Evolutionary conservation across 1,140 invertebrate species (phyloP), one percentile per base, ranked within the genome.

Genomic region (Colletes gigas): DNA sequence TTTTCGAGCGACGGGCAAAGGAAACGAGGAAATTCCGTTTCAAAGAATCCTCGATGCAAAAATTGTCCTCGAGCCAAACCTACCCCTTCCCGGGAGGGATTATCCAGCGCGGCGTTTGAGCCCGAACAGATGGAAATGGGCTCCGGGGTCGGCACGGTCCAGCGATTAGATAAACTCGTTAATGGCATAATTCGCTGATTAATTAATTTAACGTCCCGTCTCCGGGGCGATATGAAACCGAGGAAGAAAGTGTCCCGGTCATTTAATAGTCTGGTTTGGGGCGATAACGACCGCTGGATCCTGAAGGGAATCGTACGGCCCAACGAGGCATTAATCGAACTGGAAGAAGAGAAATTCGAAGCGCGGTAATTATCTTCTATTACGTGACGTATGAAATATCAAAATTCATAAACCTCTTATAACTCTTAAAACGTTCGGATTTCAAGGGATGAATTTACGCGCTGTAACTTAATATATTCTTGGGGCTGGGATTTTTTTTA

Each of bases 121-220:
- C 12, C n/a, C 15, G 52, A 44, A 72, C 59, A 65, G 50, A 72
- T 72, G 75, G 60, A 73, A 65, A 52, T 74, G 70, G 74, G 68
- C 50, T 65, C 17, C 9, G 21, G 4, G 47, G n/a, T 4, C 10
- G 19, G 50, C 14, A 67, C 39, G 67, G 59, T 71, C n/a, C 21
- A 55, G 14, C 68, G 59, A 78, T 71, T 78, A 71, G 67, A 78
- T 54, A 78, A 78, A 71, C 76, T 65, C 69, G 60, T 78, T 78
- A 73, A 73, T 78, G 39, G 50, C 30, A 55, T 72, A 73, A 78
- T 78, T 78, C 75, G 75, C 30, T 57, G 70, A 79, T 79, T 79
- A 66, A 73, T 79, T 79, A 73, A 79, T 79, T 57, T 73, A 66
- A 57, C 77, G 54, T 57, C 39, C 62, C 39, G 39, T n/a, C 8